phyloP scores from a whole-genome alignment of 2,113 vertebrate species.

The Illadopsis cleaveri region DNA sequence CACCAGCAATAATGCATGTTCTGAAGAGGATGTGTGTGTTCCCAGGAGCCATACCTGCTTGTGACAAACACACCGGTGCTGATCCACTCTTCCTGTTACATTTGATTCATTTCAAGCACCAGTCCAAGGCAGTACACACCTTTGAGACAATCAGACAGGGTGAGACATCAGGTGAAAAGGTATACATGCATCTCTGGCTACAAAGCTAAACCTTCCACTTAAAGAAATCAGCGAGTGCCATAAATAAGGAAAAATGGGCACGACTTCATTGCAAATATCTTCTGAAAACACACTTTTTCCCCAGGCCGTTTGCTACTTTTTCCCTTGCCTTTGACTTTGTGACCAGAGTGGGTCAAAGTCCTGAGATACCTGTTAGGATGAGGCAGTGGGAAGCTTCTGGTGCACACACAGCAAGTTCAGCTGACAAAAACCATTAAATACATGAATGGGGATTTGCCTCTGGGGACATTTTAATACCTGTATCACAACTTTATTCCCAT shows the following conservation, averaged over 20 bases:
- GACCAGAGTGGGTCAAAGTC: neutral
- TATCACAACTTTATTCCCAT: neutral
- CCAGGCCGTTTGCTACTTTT: neutral
- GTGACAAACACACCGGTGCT: neutral
- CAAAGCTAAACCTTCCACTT: neutral
- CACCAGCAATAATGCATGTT: rapidly evolving
- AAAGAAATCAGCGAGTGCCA: neutral
- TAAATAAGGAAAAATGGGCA: neutral
- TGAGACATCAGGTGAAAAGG: neutral
- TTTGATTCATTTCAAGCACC: neutral
- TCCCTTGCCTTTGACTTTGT: neutral
- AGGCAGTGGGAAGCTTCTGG: neutral
- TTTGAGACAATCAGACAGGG: neutral
- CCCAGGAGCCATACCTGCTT: neutral
- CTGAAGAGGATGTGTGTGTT: neutral
- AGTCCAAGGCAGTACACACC: neutral
- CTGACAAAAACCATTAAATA: neutral
- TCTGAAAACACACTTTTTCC: neutral
- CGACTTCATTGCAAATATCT: neutral
- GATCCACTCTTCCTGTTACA: neutral
- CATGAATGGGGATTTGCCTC: neutral
- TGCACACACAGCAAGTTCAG: neutral
- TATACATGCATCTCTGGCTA: no score
- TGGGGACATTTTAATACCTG: neutral
- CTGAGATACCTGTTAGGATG: neutral